Conservation (phyloP, 2,888 invertebrate species). For the Brenthis hecate region DNA sequence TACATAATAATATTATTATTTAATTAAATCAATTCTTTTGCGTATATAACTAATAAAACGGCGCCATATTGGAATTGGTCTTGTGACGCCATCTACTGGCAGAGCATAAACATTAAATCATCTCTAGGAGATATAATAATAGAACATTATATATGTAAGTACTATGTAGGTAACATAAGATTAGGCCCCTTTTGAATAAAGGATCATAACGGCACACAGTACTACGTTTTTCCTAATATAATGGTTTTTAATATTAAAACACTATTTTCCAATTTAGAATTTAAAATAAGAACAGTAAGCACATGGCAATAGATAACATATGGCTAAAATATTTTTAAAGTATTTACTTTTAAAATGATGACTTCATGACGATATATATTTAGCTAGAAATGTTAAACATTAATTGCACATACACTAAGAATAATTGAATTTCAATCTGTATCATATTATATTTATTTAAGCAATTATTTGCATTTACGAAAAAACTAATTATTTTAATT, state of each 20-base stretch:
- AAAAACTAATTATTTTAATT: not conserved
- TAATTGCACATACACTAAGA: not conserved
- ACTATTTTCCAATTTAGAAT: not conserved
- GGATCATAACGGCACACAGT: not conserved
- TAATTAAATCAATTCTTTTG: not conserved
- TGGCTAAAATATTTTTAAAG: not conserved
- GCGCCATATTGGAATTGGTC: slow-evolving; percentile 65
- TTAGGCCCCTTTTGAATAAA: not conserved
- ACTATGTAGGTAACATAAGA: not conserved
- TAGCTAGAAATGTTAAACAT: not conserved
- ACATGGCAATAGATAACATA: not conserved
- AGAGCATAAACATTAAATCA: slow-evolving; percentile 11
- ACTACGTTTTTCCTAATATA: not conserved
- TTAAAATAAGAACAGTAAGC: not conserved
- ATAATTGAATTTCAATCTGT: not conserved
- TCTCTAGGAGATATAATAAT: slow-evolving; percentile 3
- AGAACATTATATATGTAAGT: not conserved
- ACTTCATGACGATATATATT: not conserved
- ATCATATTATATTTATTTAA: no score
- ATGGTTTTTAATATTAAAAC: no score
- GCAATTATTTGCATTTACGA: no score
- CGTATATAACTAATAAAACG: slow-evolving; percentile 26
- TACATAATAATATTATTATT: not conserved
- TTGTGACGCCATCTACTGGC: slow-evolving; percentile 35
- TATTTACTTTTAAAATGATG: not conserved